These are phyloP conservation scores for Cosmia pyralina DNA, from an alignment of 2,888 invertebrate species.

Conservation along the genomic window DNA sequence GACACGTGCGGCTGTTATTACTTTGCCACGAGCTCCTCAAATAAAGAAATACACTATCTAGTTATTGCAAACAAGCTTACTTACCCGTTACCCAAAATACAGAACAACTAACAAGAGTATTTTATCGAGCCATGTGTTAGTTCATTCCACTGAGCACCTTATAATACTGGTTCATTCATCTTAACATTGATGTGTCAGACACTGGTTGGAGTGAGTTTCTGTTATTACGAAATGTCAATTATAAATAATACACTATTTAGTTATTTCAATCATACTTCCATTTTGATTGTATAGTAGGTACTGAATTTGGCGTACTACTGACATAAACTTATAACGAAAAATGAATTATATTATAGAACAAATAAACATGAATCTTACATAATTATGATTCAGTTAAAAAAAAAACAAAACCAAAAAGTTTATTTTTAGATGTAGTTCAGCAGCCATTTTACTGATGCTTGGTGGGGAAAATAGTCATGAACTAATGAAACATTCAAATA, in stretches of 20 bases:
- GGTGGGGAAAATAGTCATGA: not conserved
- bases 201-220: not conserved
- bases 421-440: not conserved
- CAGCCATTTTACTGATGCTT: not conserved
- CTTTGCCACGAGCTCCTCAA: no score
- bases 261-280: not conserved
- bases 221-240: no score
- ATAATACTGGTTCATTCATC: no score
- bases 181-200: not conserved
- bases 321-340: not conserved
- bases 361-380: not conserved
- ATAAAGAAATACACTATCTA: not conserved
- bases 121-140: not conserved
- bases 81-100: no score
- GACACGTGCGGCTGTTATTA: no score
- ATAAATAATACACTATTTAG: not conserved
- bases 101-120: not conserved
- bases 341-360: not conserved
- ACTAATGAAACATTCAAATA: constrained; percentile 9
- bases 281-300: not conserved
- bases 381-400: not conserved
- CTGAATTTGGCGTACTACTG: not conserved
- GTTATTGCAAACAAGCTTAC: no score
- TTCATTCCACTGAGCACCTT: no score
- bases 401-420: not conserved